A percentile compares a stretch with the other conserved stretches of the same genome.
Evolutionary conservation across 2,797 vertebrate species (phyloP).

Genomic region (Enoplosus armatus): DNA sequence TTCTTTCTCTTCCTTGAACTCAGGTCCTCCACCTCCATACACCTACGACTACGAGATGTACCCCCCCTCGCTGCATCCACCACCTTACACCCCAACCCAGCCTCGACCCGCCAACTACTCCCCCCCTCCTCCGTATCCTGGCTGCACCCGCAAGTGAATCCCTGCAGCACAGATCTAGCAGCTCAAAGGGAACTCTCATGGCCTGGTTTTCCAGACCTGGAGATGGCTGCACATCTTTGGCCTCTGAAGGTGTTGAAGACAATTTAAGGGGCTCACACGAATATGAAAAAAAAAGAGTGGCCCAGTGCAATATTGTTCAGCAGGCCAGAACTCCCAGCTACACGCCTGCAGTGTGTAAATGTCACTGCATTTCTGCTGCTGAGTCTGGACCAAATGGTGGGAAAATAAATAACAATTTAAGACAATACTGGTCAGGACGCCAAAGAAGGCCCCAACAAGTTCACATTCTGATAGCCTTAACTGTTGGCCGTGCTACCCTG

Average conservation of each 20-base stretch:
- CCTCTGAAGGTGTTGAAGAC: conserved; percentile 8
- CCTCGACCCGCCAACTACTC: conserved; percentile 81
- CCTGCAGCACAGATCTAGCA: not conserved
- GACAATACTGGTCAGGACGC: conserved; percentile 26
- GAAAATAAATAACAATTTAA: conserved; percentile 27
- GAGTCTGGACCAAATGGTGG: conserved; percentile 14
- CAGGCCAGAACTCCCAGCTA: not conserved
- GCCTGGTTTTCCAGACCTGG: not conserved
- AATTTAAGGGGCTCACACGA: not conserved
- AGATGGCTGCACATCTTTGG: conserved; percentile 4
- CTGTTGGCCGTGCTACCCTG: conserved; percentile 29
- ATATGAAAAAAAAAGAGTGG: not conserved
- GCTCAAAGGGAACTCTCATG: not conserved
- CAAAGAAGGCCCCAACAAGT: conserved; percentile 5
- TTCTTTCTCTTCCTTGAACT: conserved; percentile 33
- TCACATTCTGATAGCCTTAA: conserved; percentile 26
- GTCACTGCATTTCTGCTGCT: conserved; percentile 20
- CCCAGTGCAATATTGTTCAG: conserved; percentile 32
- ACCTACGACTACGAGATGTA: conserved; percentile 91
- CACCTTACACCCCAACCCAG: conserved; percentile 89
- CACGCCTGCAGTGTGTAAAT: not conserved
- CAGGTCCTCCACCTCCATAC: conserved; percentile 92
- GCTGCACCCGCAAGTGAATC: conserved; percentile 86
- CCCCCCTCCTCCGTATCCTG: conserved; percentile 92
- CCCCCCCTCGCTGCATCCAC: conserved; percentile 85